A percentile compares a stretch with the other conserved stretches of the same genome.
These are phyloP conservation scores for Numenius phaeopus DNA, from an alignment of 2,797 vertebrate genomes.

Conservation along the genomic window DNA sequence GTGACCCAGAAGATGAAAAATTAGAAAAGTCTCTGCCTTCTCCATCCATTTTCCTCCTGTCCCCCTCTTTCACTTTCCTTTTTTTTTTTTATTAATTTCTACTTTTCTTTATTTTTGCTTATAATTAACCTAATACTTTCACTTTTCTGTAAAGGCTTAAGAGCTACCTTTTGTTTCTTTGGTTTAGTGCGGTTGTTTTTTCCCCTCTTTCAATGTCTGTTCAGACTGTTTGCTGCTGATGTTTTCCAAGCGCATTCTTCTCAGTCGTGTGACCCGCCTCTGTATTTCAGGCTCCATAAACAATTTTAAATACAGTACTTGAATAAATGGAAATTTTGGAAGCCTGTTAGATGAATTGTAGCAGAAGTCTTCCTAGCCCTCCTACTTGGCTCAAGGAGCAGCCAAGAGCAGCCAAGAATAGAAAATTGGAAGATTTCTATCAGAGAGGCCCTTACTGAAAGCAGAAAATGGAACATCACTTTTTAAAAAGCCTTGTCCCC, in stretches of 20 bases:
- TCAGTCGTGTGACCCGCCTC: accelerated
- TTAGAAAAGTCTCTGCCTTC: background rate
- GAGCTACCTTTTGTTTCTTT: background rate
- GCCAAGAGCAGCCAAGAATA: background rate
- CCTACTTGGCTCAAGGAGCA: background rate
- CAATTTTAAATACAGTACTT: background rate
- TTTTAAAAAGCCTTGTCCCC: background rate
- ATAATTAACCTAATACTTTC: background rate
- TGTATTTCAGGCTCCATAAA: background rate
- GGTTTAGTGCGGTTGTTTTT: background rate
- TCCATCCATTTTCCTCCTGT: background rate
- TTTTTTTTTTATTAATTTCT: background rate
- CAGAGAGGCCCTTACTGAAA: background rate
- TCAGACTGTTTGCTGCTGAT: background rate
- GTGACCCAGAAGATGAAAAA: background rate
- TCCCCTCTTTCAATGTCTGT: background rate
- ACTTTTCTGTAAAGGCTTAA: background rate
- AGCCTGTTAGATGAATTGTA: background rate
- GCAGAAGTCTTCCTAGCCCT: background rate
- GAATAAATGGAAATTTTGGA: background rate
- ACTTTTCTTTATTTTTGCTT: background rate
- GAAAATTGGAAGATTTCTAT: background rate
- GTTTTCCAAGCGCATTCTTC: background rate
- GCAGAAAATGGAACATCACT: background rate
- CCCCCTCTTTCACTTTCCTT: background rate